phyloP scores from a whole-genome alignment of 2,113 vertebrate genomes.

The Silurus asotus region DNA sequence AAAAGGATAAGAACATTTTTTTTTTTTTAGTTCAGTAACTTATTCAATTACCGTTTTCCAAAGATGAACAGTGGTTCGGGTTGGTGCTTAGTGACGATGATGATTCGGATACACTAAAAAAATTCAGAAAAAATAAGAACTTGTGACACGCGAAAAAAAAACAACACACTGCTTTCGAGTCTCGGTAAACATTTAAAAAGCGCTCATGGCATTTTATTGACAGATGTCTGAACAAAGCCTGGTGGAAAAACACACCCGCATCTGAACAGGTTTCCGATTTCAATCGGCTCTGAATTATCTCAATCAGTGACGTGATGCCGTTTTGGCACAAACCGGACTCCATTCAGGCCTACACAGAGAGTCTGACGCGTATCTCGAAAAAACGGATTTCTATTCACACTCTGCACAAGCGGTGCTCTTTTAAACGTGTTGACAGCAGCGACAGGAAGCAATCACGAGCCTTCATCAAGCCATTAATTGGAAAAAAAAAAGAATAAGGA shows the following conservation, averaged over 20 bases:
- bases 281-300: slow-evolving; percentile 45
- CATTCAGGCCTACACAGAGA: slow-evolving; percentile 58
- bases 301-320: slow-evolving; percentile 58
- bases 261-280: slow-evolving; percentile 57
- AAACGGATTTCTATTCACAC: slow-evolving; percentile 63
- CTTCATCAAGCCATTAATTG: slow-evolving; percentile 72
- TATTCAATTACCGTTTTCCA: slow-evolving; percentile 71
- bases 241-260: slow-evolving; percentile 57
- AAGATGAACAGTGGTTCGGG: slow-evolving; percentile 65
- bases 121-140: slow-evolving; percentile 41
- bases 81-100: slow-evolving; percentile 1
- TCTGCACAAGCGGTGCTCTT: slow-evolving; percentile 56
- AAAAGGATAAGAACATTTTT: slow-evolving; percentile 71
- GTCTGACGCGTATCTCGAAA: slow-evolving; percentile 52
- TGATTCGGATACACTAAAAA: slow-evolving; percentile 44
- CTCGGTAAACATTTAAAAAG: slow-evolving; percentile 58
- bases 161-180: slow-evolving; percentile 50
- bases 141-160: slow-evolving; percentile 65
- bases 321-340: slow-evolving; percentile 55
- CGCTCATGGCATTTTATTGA: slow-evolving; percentile 61
- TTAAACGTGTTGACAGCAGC: slow-evolving; percentile 67
- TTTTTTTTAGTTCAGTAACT: slow-evolving; percentile 55
- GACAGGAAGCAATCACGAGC: slow-evolving; percentile 72
- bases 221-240: slow-evolving; percentile 72
- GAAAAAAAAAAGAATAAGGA: slow-evolving; percentile 38